phyloP scores from a whole-genome alignment of 1,140 invertebrate species.

The Zaprionus taronus region DNA sequence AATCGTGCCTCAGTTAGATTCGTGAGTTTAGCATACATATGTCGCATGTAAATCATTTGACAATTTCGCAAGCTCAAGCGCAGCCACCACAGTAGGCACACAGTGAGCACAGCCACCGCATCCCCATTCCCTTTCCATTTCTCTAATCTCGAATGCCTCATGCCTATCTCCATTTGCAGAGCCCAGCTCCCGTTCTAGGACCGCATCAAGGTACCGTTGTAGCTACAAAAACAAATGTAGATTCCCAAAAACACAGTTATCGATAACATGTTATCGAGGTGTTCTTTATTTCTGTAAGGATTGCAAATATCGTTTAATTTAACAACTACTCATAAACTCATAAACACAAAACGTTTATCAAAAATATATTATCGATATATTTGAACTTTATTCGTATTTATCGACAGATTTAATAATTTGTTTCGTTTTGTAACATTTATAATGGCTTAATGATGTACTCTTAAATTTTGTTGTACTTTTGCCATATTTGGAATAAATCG shows the following conservation, averaged over 20 bases:
- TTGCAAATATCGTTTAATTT: neutral
- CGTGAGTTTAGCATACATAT: conserved; percentile 81
- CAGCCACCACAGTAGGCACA: neutral
- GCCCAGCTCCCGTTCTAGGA: neutral
- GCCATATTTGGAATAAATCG: too few relatives aligned
- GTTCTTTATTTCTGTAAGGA: neutral
- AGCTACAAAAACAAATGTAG: neutral
- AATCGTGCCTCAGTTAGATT: conserved; percentile 80
- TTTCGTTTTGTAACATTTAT: too few relatives aligned
- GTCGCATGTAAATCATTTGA: conserved; percentile 82
- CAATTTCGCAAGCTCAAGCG: conserved; percentile 67
- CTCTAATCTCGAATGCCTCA: neutral
- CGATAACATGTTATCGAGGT: neutral
- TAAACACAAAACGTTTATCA: too few relatives aligned
- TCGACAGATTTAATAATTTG: too few relatives aligned
- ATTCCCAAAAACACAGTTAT: neutral
- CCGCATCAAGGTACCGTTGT: neutral
- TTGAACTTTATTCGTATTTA: too few relatives aligned
- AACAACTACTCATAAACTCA: neutral
- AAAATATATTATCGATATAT: too few relatives aligned
- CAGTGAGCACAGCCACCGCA: neutral
- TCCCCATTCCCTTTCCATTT: neutral
- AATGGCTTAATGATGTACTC: accelerated
- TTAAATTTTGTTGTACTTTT: too few relatives aligned
- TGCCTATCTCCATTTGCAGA: neutral